Conservation (phyloP, 2,797 vertebrate genomes). For the Karalla daura region DNA sequence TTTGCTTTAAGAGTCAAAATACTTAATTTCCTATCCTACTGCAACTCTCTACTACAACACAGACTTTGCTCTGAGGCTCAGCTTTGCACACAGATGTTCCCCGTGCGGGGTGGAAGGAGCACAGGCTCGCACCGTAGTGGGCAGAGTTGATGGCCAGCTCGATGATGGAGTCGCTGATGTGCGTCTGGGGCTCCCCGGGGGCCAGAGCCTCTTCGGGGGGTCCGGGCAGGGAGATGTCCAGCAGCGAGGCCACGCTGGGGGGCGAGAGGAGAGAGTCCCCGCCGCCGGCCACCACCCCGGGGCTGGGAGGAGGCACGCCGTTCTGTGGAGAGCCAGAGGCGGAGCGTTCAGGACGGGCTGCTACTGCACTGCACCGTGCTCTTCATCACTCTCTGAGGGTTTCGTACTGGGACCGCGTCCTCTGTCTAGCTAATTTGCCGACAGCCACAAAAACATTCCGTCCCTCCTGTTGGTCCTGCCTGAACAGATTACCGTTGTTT, state of each 20-base stretch:
- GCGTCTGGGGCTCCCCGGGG: conserved; percentile 91
- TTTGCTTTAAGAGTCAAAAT: too few relatives aligned
- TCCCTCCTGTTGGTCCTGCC: not conserved
- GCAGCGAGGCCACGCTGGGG: conserved; percentile 93
- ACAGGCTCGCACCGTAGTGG: conserved; percentile 86
- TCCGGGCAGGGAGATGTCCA: conserved; percentile 97
- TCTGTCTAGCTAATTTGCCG: not conserved
- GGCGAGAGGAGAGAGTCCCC: conserved; percentile 90
- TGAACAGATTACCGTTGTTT: not conserved
- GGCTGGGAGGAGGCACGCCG: conserved; percentile 82
- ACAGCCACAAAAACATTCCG: not conserved
- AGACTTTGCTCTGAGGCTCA: not conserved
- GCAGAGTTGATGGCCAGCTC: conserved; percentile 98
- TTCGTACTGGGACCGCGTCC: not conserved
- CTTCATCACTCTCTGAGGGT: too few relatives aligned
- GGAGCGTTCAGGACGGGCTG: not conserved
- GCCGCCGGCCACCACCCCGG: conserved; percentile 69
- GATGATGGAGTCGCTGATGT: conserved; percentile 99
- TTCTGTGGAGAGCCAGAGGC: conserved; percentile 74
- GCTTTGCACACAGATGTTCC: not conserved
- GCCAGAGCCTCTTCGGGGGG: conserved; percentile 96
- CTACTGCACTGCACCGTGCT: not conserved
- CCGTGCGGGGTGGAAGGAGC: not conserved
- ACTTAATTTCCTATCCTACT: too few relatives aligned
- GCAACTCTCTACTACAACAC: not conserved